Evolutionary conservation across 2,888 invertebrate genomes (phyloP).

Genomic region (Pristionchus maxplancki): DNA sequence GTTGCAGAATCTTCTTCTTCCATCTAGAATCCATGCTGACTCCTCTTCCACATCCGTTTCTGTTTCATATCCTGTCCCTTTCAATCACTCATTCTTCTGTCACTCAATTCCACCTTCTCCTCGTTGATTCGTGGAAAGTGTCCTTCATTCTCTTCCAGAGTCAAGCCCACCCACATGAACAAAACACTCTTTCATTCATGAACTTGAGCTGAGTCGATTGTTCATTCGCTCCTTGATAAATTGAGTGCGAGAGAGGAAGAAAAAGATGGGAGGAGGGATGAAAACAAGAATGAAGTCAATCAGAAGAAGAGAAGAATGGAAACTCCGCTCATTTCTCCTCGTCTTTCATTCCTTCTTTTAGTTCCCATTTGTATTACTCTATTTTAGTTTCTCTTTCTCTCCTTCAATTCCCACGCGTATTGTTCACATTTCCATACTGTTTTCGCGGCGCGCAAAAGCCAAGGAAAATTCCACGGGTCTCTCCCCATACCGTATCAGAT

Average conservation of each 20-base stretch:
- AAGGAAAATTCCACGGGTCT: background rate
- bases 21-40: background rate
- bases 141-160: background rate
- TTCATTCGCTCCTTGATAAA: constrained; percentile 8
- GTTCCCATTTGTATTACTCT: constrained; percentile 11
- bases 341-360: background rate
- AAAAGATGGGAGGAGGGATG: background rate
- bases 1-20: background rate
- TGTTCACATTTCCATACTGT: background rate
- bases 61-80: background rate
- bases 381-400: background rate
- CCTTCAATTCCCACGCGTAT: background rate
- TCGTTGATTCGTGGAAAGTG: background rate
- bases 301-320: constrained; percentile 4
- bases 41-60: background rate
- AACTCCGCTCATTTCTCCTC: background rate
- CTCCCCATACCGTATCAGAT: constrained; percentile 3
- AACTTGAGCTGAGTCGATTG: background rate
- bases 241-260: background rate
- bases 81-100: background rate
- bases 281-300: constrained; percentile 47
- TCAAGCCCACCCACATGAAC: background rate
- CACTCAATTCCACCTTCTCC: background rate
- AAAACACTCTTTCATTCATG: constrained; percentile 11
- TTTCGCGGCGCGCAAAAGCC: background rate